phyloP scores from a whole-genome alignment of 2,888 invertebrate species.

The Oscheius sp. region DNA sequence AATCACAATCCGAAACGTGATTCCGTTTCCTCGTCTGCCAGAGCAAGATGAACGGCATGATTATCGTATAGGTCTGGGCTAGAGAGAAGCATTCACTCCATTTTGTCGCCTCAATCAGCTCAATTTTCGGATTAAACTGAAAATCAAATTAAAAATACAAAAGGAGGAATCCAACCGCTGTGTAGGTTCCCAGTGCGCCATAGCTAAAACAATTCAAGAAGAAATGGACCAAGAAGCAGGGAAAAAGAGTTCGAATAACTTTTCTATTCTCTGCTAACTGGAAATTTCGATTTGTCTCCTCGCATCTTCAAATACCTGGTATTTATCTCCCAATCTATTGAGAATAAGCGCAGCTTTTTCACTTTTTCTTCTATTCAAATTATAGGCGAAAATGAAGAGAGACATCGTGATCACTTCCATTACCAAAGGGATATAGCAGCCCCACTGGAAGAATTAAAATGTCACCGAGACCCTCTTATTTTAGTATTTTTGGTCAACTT shows the following conservation, averaged over 20 bases:
- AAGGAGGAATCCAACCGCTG: neutral
- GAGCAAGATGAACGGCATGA: neutral
- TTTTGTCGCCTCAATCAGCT: neutral
- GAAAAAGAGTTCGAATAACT: constrained; percentile 1
- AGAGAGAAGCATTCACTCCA: constrained; percentile 1
- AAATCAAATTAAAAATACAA: neutral
- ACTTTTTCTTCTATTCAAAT: neutral
- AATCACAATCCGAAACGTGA: neutral
- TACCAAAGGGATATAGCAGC: neutral
- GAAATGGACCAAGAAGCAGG: constrained; percentile 14
- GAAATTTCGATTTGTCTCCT: neutral
- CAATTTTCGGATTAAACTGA: neutral
- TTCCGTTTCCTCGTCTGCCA: neutral
- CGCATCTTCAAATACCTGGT: neutral
- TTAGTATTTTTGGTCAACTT: no score
- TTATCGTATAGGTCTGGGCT: constrained; percentile 3
- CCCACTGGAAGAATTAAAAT: no score
- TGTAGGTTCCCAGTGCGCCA: neutral
- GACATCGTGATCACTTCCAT: constrained; percentile 1
- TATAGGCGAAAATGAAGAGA: neutral
- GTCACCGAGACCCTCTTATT: no score
- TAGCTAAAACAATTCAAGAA: constrained; percentile 6
- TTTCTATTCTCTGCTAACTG: constrained; percentile 13
- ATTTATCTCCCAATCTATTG: neutral
- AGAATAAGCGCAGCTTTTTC: neutral